These are phyloP conservation scores for Nettapus auritus DNA, from an alignment of 2,113 vertebrate species.

Conservation along the genomic window DNA sequence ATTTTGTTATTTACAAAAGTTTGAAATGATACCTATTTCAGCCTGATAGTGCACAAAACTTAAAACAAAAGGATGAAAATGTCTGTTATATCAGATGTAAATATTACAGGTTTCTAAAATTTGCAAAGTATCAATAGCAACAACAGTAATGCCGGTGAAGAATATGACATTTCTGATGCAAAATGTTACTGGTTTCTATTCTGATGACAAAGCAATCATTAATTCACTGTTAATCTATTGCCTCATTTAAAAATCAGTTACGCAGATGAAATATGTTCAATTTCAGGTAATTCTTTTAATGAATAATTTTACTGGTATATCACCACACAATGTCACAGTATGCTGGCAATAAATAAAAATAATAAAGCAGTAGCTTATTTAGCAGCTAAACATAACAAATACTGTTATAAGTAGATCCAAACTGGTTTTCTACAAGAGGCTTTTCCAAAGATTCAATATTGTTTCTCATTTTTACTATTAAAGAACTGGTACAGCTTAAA, in stretches of 20 bases:
- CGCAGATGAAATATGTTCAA: neutral
- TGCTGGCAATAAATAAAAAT: neutral
- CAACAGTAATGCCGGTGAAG: neutral
- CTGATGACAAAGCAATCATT: neutral
- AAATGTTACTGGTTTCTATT: neutral
- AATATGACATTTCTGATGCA: neutral
- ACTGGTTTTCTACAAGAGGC: neutral
- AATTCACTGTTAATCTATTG: neutral
- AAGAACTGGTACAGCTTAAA: neutral
- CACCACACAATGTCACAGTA: neutral
- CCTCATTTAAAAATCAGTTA: conserved; percentile 18
- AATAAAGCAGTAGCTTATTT: neutral
- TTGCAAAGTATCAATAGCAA: neutral
- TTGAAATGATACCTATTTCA: conserved; percentile 2
- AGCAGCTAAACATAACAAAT: neutral
- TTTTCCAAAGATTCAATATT: neutral
- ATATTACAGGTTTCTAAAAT: neutral
- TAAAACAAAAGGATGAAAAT: neutral
- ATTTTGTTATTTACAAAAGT: neutral
- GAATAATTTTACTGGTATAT: neutral
- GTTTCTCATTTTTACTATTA: conserved; percentile 8
- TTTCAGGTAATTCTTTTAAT: neutral
- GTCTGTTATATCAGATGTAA: neutral
- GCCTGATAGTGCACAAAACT: neutral
- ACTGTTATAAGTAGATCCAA: neutral